A percentile compares a stretch with the other conserved stretches of the same genome.
Evolutionary conservation across 1,140 invertebrate genomes (phyloP).

Genomic region (Copidosoma floridanum): DNA sequence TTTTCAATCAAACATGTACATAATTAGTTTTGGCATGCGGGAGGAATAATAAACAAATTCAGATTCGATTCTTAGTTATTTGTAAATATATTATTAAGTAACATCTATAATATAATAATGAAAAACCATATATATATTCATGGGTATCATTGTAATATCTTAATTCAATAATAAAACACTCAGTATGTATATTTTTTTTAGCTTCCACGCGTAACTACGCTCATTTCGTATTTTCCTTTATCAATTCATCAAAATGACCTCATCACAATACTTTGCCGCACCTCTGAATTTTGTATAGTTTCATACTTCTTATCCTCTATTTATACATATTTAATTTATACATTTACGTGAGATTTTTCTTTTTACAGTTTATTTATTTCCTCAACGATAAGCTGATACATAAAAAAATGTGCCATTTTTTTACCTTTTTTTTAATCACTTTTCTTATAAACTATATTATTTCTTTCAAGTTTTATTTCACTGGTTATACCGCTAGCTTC

Average conservation of each 20-base stretch:
- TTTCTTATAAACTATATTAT: constrained; percentile 30
- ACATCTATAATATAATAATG: constrained; percentile 52
- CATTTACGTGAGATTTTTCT: not conserved
- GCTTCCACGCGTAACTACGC: constrained; percentile 32
- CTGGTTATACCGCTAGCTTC: constrained; percentile 33
- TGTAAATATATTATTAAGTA: constrained; percentile 52
- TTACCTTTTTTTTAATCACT: constrained; percentile 22
- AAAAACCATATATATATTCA: constrained; percentile 50
- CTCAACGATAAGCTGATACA: constrained; percentile 19
- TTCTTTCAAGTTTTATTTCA: too few relatives aligned
- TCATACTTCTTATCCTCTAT: not conserved
- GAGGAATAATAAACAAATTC: constrained; percentile 30
- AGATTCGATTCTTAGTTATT: constrained; percentile 43
- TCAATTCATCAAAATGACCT: not conserved
- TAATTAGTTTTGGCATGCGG: too few relatives aligned
- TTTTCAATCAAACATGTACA: too few relatives aligned
- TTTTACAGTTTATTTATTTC: constrained; percentile 5
- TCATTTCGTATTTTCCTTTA: constrained; percentile 20
- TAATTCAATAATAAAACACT: constrained; percentile 46
- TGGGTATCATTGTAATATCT: constrained; percentile 47
- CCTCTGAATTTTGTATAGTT: not conserved
- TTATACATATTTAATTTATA: constrained; percentile 20
- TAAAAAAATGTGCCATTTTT: constrained; percentile 35
- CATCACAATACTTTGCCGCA: not conserved
- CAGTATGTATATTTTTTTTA: constrained; percentile 42